Conservation (phyloP, 2,113 vertebrate species). For the Morone chrysops region DNA sequence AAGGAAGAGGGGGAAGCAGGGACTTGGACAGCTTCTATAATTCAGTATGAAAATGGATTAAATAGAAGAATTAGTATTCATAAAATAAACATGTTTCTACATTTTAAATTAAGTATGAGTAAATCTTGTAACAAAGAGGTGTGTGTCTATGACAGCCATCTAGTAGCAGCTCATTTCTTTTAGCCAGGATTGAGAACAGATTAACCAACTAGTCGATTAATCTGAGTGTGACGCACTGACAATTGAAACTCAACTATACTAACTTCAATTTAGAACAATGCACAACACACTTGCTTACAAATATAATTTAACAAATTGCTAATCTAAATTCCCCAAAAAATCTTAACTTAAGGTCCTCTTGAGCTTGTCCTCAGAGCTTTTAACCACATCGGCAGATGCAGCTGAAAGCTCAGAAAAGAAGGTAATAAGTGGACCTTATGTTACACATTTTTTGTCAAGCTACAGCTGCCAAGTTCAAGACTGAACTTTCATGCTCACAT, state of each 20-base stretch:
- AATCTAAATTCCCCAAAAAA: conserved; percentile 26
- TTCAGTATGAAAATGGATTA: background rate
- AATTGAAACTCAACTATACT: conserved; percentile 16
- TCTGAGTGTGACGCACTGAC: background rate
- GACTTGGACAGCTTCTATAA: conserved; percentile 21
- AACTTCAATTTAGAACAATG: conserved; percentile 10
- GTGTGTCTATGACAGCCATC: background rate
- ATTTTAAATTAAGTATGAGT: background rate
- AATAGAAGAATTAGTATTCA: background rate
- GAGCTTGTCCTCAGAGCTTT: background rate
- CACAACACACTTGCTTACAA: background rate
- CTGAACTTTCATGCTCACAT: background rate
- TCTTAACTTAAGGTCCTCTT: conserved; percentile 28
- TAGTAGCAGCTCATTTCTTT: background rate
- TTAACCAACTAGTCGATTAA: conserved; percentile 42
- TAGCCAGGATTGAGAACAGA: background rate
- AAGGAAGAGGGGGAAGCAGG: conserved; percentile 21
- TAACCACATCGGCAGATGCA: background rate
- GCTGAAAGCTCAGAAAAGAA: background rate
- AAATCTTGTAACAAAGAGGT: background rate
- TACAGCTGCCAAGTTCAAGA: background rate
- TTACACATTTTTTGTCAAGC: conserved; percentile 14
- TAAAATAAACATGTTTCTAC: background rate
- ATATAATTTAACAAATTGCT: background rate
- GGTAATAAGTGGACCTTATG: conserved; percentile 1